These are phyloP conservation scores for Xylophagus ater DNA, from an alignment of 2,888 invertebrate genomes.

Conservation along the genomic window DNA sequence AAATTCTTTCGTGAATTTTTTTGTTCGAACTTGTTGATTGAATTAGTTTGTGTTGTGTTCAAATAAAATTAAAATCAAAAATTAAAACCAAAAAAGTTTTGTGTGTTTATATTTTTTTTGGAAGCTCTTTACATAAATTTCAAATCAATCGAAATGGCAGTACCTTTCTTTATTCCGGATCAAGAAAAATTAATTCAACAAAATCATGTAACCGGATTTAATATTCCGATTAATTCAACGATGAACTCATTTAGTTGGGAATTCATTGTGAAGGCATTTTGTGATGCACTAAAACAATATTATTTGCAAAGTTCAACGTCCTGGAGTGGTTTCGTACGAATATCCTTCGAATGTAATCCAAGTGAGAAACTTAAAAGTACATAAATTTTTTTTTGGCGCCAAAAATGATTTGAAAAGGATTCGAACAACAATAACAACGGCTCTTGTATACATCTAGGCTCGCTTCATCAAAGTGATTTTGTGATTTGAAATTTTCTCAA, in stretches of 20 bases:
- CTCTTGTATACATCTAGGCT: too few species aligned
- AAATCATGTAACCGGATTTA: constrained; percentile 10
- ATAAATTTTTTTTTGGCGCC: too few species aligned
- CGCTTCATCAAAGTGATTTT: constrained; percentile 18
- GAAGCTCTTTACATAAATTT: neutral
- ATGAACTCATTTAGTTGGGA: constrained; percentile 14
- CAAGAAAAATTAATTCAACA: constrained; percentile 12
- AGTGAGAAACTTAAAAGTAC: constrained; percentile 13
- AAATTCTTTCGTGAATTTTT: constrained; percentile 8
- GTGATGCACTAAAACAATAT: constrained; percentile 16
- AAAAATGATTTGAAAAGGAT: too few species aligned
- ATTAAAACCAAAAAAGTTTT: too few species aligned
- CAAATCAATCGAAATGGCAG: constrained; percentile 12
- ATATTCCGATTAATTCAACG: constrained; percentile 12
- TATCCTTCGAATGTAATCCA: constrained; percentile 16
- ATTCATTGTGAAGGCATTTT: constrained; percentile 14
- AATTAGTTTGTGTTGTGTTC: constrained; percentile 1
- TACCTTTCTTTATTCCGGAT: constrained; percentile 17
- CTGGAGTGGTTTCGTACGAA: constrained; percentile 14
- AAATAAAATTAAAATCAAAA: too few species aligned
- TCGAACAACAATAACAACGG: too few species aligned
- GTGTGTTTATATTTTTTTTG: neutral
- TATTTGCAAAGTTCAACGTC: constrained; percentile 13
- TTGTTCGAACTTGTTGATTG: constrained; percentile 4
- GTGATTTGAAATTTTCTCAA: constrained; percentile 13